Percentiles rank a stretch among this genome's conserved stretches.
phyloP scores from a whole-genome alignment of 2,113 vertebrate genomes.

The Oncorhynchus keta region DNA sequence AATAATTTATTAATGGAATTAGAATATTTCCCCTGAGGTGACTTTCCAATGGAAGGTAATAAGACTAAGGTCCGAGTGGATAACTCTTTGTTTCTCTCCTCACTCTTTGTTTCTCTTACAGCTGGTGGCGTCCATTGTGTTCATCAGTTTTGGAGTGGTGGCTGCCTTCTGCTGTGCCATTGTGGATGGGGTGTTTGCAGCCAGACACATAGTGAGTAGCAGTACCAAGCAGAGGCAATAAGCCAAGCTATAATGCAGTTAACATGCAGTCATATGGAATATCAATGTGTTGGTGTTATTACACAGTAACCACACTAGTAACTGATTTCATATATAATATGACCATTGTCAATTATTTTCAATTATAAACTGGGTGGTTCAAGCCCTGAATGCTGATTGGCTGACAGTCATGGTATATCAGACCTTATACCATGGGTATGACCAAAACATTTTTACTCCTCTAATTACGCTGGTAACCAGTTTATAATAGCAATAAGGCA shows the following conservation, averaged over 20 bases:
- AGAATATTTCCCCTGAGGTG: not conserved
- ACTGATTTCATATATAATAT: not conserved
- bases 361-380: not conserved
- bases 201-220: conserved; percentile 95
- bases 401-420: no score
- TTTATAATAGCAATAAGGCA: no score
- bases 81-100: not conserved
- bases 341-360: not conserved
- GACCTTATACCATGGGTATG: no score
- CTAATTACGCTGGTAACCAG: no score
- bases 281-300: not conserved
- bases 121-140: conserved; percentile 97
- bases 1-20: not conserved
- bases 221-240: not conserved
- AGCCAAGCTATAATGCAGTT: not conserved
- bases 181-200: conserved; percentile 95
- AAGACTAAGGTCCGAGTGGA: not conserved
- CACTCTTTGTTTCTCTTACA: conserved; percentile 60
- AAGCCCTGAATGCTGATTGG: no score
- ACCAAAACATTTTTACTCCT: no score
- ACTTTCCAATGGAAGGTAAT: not conserved
- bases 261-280: not conserved
- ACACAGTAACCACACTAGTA: not conserved
- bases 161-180: conserved; percentile 98
- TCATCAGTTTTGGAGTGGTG: conserved; percentile 98